Evolutionary conservation across 2,888 invertebrate species (phyloP), one percentile per base, ranked within the genome.

Genomic region (Acrocyrtus sp.): DNA sequence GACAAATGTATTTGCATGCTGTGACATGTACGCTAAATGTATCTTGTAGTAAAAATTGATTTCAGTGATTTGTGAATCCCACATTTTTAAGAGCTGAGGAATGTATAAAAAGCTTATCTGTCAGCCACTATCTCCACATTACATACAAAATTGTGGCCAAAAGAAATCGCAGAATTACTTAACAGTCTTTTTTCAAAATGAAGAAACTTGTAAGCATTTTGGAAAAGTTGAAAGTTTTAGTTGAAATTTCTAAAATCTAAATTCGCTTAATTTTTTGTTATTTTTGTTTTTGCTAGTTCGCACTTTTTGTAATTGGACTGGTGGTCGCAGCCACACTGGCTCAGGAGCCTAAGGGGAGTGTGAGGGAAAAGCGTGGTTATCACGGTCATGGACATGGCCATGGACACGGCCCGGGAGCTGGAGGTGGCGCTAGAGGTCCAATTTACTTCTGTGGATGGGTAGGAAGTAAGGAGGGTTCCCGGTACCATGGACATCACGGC

Each of bases 351-450:
- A 61, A 61, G 21, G 69, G 69, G 61, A 69, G 69, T 29, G 61
- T 60, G 1, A 12, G 69, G 39, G 61, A 53, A 15, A 69, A 69
- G 69, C 43, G 69, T 29, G 69, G 69, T 19, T 39, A 39, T 39
- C 47, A 69, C 39, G 58, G 58, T 2, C 69, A 69, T 54, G 61
- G 61, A 3, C 58, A 68, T 24, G 60, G 60, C 90, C 83, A 90
- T 92, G 84, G 87, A 87, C 41, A 87, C 93, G 45, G 87, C 88
- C 80, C 84, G 92, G 19, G 87, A 89, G 0, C 91, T 92, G 84
- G 81, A 93, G 81, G 82, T 93, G 84, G 85, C 93, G 63, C 87
- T 93, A 24, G 43, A 22, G 56, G 69, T 12, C 69, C 69, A 27
- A 39, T 69, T 21, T 69, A 69, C 39, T 69, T 69, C 39, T 69